Evolutionary conservation across 2,113 vertebrate genomes (phyloP).

Genomic region (Lanius collurio): DNA sequence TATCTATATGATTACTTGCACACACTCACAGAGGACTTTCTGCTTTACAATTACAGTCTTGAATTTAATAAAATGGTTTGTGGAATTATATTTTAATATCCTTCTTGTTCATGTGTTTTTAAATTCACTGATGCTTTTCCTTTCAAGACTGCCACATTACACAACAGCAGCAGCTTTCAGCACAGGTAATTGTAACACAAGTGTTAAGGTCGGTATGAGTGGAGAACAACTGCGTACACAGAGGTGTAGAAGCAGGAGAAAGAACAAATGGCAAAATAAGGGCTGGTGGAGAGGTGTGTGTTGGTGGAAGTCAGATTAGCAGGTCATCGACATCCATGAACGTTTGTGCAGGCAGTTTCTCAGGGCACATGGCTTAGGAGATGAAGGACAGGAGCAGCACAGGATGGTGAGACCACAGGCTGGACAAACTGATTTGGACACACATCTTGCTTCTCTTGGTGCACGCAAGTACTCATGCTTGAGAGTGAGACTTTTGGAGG

Average conservation of each 20-base stretch:
- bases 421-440: neutral
- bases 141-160: neutral
- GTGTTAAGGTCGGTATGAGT: neutral
- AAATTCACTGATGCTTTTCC: neutral
- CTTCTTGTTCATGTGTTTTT: neutral
- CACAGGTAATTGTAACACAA: neutral
- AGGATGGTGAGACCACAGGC: neutral
- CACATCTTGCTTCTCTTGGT: rapidly evolving
- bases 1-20: neutral
- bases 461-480: rapidly evolving
- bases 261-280: neutral
- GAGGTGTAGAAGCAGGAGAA: neutral
- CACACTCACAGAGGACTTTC: neutral
- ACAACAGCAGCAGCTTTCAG: neutral
- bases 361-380: neutral
- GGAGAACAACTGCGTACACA: neutral
- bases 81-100: neutral
- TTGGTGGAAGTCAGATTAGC: neutral
- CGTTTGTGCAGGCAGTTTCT: neutral
- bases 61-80: neutral
- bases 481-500: neutral
- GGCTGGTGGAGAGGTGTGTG: neutral
- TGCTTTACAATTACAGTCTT: neutral
- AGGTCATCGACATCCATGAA: neutral
- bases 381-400: neutral